These are phyloP conservation scores for Holotrichia oblita DNA, from an alignment of 1,140 invertebrate genomes.

Conservation along the genomic window DNA sequence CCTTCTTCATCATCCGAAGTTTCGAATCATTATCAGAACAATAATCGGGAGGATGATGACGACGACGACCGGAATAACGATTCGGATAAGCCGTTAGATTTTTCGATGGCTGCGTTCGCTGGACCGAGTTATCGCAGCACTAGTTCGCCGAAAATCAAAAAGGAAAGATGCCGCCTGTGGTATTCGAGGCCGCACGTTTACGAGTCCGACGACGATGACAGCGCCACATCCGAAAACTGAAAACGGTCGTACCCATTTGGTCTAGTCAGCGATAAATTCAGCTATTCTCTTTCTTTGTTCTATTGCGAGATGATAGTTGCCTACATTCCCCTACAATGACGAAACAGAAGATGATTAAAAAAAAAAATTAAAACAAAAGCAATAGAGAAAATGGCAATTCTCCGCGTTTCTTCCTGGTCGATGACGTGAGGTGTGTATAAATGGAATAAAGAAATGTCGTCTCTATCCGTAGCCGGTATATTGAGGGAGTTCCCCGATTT, in stretches of 20 bases:
- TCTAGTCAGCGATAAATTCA: neutral
- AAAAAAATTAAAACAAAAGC: too few species aligned
- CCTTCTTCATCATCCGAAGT: slow-evolving; percentile 14
- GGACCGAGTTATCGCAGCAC: slow-evolving; percentile 24
- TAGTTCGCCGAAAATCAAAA: slow-evolving; percentile 44
- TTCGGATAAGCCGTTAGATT: slow-evolving; percentile 21
- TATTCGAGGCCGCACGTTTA: slow-evolving; percentile 44
- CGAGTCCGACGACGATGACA: slow-evolving; percentile 27
- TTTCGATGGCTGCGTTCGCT: slow-evolving; percentile 26
- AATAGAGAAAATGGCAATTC: too few species aligned
- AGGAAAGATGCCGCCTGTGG: slow-evolving; percentile 47
- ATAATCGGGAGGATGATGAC: neutral
- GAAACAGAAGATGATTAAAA: too few species aligned
- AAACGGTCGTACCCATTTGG: neutral
- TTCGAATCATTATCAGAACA: neutral
- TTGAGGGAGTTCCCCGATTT: too few species aligned
- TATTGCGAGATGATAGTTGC: too few species aligned
- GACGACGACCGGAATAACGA: neutral
- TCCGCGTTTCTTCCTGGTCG: too few species aligned
- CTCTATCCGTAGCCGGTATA: too few species aligned
- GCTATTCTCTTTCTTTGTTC: too few species aligned
- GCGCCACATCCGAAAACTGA: neutral
- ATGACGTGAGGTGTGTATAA: too few species aligned
- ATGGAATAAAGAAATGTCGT: too few species aligned
- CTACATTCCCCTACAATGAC: too few species aligned